Evolutionary conservation across 2,113 vertebrate species (phyloP).

Genomic region (Oryzias celebensis): DNA sequence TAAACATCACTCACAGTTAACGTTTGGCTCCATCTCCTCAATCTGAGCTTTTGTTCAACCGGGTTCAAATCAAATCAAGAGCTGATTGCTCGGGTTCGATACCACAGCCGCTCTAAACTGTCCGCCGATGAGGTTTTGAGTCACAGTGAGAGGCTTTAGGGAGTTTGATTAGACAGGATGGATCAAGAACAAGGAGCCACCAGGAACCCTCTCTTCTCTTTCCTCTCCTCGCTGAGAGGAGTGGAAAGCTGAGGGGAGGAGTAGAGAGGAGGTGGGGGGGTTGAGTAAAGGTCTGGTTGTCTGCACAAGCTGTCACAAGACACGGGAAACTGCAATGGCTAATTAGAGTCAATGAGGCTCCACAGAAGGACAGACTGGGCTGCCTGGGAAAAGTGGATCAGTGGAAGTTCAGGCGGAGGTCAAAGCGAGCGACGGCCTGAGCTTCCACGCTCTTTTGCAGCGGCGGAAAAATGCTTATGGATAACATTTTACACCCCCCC

Average conservation of each 20-base stretch:
- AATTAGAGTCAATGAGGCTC: conserved; percentile 59
- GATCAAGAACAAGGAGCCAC: no score
- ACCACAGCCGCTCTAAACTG: no score
- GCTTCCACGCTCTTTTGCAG: background rate
- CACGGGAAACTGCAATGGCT: conserved; percentile 46
- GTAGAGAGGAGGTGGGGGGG: background rate
- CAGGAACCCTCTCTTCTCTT: no score
- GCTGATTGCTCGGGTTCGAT: conserved; percentile 54
- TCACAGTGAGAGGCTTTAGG: no score
- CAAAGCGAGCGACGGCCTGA: conserved; percentile 15
- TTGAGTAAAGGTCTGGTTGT: conserved; percentile 33
- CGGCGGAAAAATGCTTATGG: no score
- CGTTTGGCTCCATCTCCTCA: conserved; percentile 41
- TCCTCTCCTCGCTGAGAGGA: conserved; percentile 9
- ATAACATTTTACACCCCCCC: no score
- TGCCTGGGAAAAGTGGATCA: conserved; percentile 51
- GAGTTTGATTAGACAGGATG: no score
- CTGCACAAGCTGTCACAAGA: conserved; percentile 54
- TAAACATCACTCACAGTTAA: conserved; percentile 57
- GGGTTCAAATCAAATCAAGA: conserved; percentile 68
- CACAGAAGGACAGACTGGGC: conserved; percentile 18
- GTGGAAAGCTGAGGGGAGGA: background rate
- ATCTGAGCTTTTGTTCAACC: conserved; percentile 63
- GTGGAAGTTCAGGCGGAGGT: conserved; percentile 41
- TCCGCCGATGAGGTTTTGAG: no score